Base-by-base conservation (phyloP, 2,888 invertebrate genomes). In the Griposia aprilina region DNA sequence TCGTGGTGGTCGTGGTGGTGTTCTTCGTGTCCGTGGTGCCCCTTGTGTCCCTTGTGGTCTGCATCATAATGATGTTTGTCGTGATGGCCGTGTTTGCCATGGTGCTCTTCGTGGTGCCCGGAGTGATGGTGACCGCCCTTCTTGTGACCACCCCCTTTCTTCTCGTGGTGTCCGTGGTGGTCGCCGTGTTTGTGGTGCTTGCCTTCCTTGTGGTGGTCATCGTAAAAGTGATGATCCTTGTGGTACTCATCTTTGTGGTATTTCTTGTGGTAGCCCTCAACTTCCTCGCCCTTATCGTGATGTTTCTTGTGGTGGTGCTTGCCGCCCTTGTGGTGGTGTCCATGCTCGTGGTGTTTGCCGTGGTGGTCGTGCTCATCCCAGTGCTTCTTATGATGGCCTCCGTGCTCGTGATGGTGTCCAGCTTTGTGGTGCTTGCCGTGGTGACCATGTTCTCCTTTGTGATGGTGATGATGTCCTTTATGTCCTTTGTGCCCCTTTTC, bases 211-310 rank as follows among this genome's bases (percentile, higher is more conserved):
- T 98, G 98, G 91, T 98, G 98, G 92, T 98, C 98, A 89, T 98
- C 98, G 94, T 98, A 98, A 97, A 98, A 98, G 96, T 98, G 98
- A 93, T 98, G 98, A 90, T 98, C 98, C 94, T 98, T 98, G 91
- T 98, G 98, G 94, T 98, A 98, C 92, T 98, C 98, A 92, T 98
- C 98, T 93, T 99, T 98, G 94, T 98, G 98, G 90, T 98, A 98
- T 90, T 98, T 98, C 94, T 98, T 98, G 92, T 98, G 98, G 93
- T 98, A 98, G 17, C 98, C 98, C 84, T 98, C 97, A 69, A 98
- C 98, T 90, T 98, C 98, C 90, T 98, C 98, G 0, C 98, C 98
- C 92, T 98, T 98, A 92, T 98, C 98, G 94, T 98, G 98, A 62
- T 98, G 98, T 91, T 98, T 98, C 93, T 98, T 98, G 91, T 98